Base-by-base conservation (phyloP, 2,797 vertebrate species). In the Enteromius thamalakanensis region DNA sequence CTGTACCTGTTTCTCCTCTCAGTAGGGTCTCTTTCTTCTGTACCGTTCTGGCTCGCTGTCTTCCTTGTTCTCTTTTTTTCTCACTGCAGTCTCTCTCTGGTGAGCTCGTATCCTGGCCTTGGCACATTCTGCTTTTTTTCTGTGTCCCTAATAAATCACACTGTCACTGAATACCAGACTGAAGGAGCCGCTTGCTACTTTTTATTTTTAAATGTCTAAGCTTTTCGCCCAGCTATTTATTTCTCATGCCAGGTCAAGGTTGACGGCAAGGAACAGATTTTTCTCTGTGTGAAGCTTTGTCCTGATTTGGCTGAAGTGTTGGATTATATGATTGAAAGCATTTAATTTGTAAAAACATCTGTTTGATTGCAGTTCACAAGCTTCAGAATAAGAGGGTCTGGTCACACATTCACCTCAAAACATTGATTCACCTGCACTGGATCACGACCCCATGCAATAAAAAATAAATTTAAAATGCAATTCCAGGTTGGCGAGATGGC, bases 111-210 rank as follows among this genome's bases (percentile, higher is more conserved):
- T 72, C 84, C 70, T 76, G 72, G 80, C 79, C 83, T 75, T 83
- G 81, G 64, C 47, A 45, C 65, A 87, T 71, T 72, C 82, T 69
- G 69, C 55, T 47, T 71, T 26, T 47, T 85, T 85, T n/a, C 83
- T 76, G 76, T 82, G 85, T 67, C 79, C 80, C 62, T 69, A 82
- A 86, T 89, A 89, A 86, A 87, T 89, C 86, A 87, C 80, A 51
- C 76, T 86, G 83, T 87, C 83, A 79, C 64, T 47, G 77, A 72
- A 76, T 29, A 37, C 55, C 81, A 83, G 86, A 87, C 82, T 79
- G 76, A 6, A 84, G 74, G 82, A 86, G 82, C 83, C 21, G 45
- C 29, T 80, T 29, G 82, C 87, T 81, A 86, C 70, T 62, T 79
- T 84, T 86, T 83, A 83, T 83, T 89, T 86, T 83, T 76, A 82